Evolutionary conservation across 64 coral and sea anemone genomes (phyloP), one percentile per base, ranked within the genome.

Genomic region (Montipora foliosa): DNA sequence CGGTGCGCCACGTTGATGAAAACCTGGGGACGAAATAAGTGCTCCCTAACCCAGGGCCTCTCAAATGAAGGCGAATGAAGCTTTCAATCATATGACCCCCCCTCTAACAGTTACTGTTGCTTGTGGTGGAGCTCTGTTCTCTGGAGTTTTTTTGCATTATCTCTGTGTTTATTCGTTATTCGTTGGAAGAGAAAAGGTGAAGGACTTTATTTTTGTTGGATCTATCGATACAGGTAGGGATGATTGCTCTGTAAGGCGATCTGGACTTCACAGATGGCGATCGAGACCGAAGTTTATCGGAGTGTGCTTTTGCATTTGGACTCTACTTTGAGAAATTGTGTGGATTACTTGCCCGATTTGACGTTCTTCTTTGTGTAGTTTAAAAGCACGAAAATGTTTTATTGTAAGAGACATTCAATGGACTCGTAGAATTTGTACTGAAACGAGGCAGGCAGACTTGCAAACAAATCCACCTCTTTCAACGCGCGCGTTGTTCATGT

Each of bases 151-250:
- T 50, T 71, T 46, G 51, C 5, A 6, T 46, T n/a, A 71, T 22
- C 15, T 0, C 47, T 49, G 44, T 71, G 46, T 50, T 72, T 72
- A 11, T 24, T 47, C 62, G 16, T 0, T n/a, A 20, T 49, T 86
- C 67, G 8, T 86, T 46, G 47, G 45, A 49, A 86, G 82, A 78
- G 5, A 71, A 68, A 71, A 86, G 46, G 82, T 86, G 82, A 86
- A 44, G 45, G 67, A 86, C 44, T 86, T 49, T 71, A 71, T 86
- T 86, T 86, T 69, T 72, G 82, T 86, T 72, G 82, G 82, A 86
- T 86, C 82, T 50, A 68, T 72, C 25, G 47, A 72, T 72, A 86
- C 82, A 86, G 82, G 82, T 86, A 86, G 82, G 82, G 67, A 85
- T 10, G 82, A 72, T 86, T 51, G 82, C 82, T 86, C 17, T 86